Evolutionary conservation across 2,888 invertebrate species (phyloP), one percentile per base, ranked within the genome.

Genomic region (Drosophila flavopinicola): DNA sequence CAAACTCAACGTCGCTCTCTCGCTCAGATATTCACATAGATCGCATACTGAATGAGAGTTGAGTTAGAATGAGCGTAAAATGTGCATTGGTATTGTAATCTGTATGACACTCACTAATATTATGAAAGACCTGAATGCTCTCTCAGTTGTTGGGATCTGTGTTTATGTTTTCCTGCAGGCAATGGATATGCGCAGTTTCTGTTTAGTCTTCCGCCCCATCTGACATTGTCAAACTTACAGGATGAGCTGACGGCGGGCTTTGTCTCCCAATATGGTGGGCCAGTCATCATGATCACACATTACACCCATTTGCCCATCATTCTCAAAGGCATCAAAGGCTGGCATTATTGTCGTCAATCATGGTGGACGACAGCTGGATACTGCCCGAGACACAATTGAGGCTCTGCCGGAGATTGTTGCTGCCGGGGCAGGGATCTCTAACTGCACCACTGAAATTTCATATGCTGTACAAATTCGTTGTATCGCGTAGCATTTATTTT

Each of bases 281-380:
- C 27, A 93, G 93, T 56, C 92, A 97, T 66, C 96, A 97, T 82
- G 98, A 98, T 90, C 92, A 94, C 58, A 93, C 94, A 94, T 93
- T 94, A 88, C 11, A 96, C 97, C 0, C 93, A 92, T 6, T 90
- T 98, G 54, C 97, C 98, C 0, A 94, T 98, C 17, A 92, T 98
- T 48, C 92, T 96, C 3, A 98, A 98, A 92, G 98, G 98, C 5
- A 93, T 98, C 29, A 96, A 96, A 0, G 94, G 92, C 93, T 2
- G 98, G 94, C 0, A 94, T 98, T 53, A 92, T 97, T 63, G 98
- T 99, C 3, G 98, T 98, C 0, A 98, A 98, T 91, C 98, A 98
- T 90, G 98, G 98, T 1, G 98, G 95, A 0, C 93, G 98, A 63
- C 98, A 98, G 91, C 91, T 91, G 17, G 91, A 91, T 56, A 76